Evolutionary conservation across 1,140 invertebrate species (phyloP).

Genomic region (Sminthurides bifidus): DNA sequence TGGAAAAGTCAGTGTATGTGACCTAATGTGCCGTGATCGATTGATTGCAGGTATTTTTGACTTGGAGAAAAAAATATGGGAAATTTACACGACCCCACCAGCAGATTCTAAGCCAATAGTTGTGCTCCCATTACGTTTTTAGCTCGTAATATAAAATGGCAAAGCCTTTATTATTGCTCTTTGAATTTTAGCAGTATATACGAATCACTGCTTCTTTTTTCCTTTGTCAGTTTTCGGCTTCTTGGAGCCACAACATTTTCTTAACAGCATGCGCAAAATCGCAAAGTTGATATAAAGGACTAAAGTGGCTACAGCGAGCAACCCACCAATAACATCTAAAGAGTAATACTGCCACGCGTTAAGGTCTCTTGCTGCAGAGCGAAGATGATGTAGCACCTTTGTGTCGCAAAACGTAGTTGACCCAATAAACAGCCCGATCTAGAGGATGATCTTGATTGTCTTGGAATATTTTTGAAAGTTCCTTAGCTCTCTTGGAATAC

Average conservation of each 20-base stretch:
- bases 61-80: background rate
- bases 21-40: too few relatives aligned
- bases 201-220: too few relatives aligned
- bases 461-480: slow-evolving; percentile 18
- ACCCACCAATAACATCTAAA: slow-evolving; percentile 1
- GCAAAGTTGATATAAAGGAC: background rate
- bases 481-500: slow-evolving; percentile 12
- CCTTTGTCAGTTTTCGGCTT: too few relatives aligned
- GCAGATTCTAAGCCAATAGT: background rate
- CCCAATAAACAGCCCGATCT: slow-evolving; percentile 34
- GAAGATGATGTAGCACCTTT: slow-evolving; percentile 36
- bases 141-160: too few relatives aligned
- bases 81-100: background rate
- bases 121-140: background rate
- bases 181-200: too few relatives aligned
- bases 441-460: slow-evolving; percentile 27
- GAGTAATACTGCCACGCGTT: slow-evolving; percentile 16
- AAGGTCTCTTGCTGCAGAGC: slow-evolving; percentile 37
- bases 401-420: slow-evolving; percentile 35
- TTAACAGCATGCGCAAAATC: background rate
- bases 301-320: background rate
- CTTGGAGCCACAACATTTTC: background rate
- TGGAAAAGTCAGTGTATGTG: background rate
- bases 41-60: slow-evolving; percentile 1
- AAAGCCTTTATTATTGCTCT: too few relatives aligned